These are phyloP conservation scores for Amphilophus citrinellus DNA, from an alignment of 2,113 vertebrate species.

Conservation along the genomic window DNA sequence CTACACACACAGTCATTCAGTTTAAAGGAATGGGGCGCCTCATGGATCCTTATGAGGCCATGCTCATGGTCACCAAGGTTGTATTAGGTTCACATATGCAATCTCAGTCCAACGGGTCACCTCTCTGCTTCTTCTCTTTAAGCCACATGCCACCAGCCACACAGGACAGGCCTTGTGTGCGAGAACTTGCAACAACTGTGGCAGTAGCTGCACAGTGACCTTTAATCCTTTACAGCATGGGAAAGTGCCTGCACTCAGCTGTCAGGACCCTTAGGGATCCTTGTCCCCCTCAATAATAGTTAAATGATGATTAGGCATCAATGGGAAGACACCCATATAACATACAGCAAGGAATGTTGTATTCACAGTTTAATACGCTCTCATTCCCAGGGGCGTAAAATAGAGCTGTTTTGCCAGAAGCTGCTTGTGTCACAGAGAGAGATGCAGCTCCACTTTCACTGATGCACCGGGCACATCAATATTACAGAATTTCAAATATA, in stretches of 20 bases:
- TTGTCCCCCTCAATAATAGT: constrained; percentile 47
- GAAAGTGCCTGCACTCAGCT: constrained; percentile 76
- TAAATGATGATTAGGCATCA: constrained; percentile 59
- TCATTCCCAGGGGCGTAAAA: constrained; percentile 2
- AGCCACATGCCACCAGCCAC: constrained; percentile 40
- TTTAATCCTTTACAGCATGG: constrained; percentile 72
- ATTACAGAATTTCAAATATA: neutral
- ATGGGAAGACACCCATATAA: constrained; percentile 38
- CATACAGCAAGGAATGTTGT: constrained; percentile 12
- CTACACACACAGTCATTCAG: constrained; percentile 35
- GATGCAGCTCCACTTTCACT: neutral
- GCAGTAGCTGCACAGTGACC: constrained; percentile 64
- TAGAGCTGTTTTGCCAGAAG: neutral
- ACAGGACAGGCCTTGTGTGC: constrained; percentile 70
- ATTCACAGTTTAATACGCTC: constrained; percentile 9
- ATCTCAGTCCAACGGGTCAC: constrained; percentile 4
- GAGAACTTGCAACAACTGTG: constrained; percentile 67
- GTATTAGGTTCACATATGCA: constrained; percentile 17
- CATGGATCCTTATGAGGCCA: constrained; percentile 46
- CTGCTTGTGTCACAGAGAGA: neutral
- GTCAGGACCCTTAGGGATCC: constrained; percentile 39
- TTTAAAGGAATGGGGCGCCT: constrained; percentile 67
- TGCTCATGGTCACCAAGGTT: constrained; percentile 22
- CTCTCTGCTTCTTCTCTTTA: constrained; percentile 50
- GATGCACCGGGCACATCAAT: neutral